Conservation (phyloP, 1,140 invertebrate genomes). For the Camponotus pennsylvanicus region DNA sequence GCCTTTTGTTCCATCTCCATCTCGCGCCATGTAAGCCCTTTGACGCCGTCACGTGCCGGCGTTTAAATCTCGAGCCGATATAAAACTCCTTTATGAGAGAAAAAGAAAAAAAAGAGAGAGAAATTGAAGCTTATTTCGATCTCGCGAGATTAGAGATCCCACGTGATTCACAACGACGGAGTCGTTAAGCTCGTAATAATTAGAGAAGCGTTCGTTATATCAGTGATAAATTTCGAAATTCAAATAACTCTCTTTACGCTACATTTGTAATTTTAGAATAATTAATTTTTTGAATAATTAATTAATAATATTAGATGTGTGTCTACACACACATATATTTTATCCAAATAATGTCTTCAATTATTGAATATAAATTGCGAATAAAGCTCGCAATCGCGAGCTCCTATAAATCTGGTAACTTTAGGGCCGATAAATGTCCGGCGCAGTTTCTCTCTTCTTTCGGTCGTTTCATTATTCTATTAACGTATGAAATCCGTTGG, state of each 20-base stretch:
- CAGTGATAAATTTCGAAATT: neutral
- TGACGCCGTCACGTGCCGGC: slow-evolving; percentile 46
- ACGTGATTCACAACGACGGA: neutral
- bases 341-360: slow-evolving; percentile 18
- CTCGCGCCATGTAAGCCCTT: slow-evolving; percentile 47
- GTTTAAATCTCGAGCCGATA: slow-evolving; percentile 48
- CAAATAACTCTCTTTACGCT: neutral
- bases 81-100: slow-evolving; percentile 23
- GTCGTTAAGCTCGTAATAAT: neutral
- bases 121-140: slow-evolving; percentile 38
- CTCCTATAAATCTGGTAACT: slow-evolving; percentile 22
- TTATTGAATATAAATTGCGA: neutral
- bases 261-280: neutral
- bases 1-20: slow-evolving; percentile 54
- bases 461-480: slow-evolving; percentile 40
- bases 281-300: too few species aligned
- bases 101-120: neutral
- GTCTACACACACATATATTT: too few species aligned
- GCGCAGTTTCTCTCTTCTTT: neutral
- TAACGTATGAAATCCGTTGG: neutral
- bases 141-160: neutral
- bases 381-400: slow-evolving; percentile 6
- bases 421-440: neutral
- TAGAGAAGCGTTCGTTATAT: slow-evolving; percentile 4
- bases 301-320: too few species aligned